phyloP scores from a whole-genome alignment of 2,797 vertebrate genomes.

The Moxostoma hubbsi region DNA sequence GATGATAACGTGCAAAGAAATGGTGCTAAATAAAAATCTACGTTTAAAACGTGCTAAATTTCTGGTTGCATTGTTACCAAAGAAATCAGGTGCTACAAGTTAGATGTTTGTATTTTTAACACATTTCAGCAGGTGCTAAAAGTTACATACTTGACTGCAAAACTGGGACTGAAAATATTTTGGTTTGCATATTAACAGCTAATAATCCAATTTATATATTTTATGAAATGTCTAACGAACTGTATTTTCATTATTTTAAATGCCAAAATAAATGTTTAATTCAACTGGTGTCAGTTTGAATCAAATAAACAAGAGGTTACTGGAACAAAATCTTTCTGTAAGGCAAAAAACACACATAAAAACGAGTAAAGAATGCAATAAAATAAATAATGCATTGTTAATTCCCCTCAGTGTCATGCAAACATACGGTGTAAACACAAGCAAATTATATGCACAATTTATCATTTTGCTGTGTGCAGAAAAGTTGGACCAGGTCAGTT shows the following conservation, averaged over 20 bases:
- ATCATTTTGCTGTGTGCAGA: too few species aligned
- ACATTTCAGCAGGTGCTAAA: not conserved
- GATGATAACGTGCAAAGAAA: not conserved
- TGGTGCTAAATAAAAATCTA: not conserved
- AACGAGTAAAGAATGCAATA: too few species aligned
- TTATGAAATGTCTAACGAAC: not conserved
- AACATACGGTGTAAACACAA: too few species aligned
- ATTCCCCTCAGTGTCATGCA: too few species aligned
- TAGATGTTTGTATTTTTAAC: not conserved
- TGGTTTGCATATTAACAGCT: not conserved
- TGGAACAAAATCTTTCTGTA: too few species aligned
- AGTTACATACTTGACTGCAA: slow-evolving; percentile 6
- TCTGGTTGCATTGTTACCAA: not conserved
- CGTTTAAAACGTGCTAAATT: not conserved
- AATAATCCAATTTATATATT: not conserved
- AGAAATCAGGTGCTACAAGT: slow-evolving; percentile 3
- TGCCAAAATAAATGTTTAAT: slow-evolving; percentile 9
- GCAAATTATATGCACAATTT: too few species aligned
- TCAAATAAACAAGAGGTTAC: too few species aligned
- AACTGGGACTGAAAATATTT: not conserved
- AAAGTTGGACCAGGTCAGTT: not conserved
- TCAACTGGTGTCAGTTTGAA: not conserved
- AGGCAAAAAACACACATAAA: too few species aligned
- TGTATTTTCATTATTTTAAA: not conserved
- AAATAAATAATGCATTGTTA: not conserved